Conservation (phyloP, 2,113 vertebrate species). For the Brachirus orientalis region DNA sequence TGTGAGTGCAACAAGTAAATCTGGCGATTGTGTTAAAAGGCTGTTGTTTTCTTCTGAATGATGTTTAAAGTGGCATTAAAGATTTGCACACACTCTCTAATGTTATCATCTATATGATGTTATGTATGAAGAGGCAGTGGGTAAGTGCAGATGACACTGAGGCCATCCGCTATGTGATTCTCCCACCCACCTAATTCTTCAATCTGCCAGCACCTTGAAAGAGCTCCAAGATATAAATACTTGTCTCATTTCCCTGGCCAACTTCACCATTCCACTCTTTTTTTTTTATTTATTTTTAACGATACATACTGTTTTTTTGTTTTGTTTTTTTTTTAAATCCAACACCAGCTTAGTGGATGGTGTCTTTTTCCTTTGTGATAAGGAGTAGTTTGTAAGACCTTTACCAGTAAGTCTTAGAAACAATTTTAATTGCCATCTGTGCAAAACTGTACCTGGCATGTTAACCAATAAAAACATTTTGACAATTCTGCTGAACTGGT, state of each 20-base stretch:
- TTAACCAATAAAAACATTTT: slow-evolving; percentile 38
- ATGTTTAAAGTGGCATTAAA: neutral
- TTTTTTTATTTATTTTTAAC: slow-evolving; percentile 13
- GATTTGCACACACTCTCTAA: neutral
- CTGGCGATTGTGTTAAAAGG: neutral
- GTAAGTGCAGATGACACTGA: slow-evolving; percentile 68
- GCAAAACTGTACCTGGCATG: slow-evolving; percentile 49
- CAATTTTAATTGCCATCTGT: slow-evolving; percentile 76
- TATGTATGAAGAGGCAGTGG: slow-evolving; percentile 48
- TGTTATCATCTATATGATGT: slow-evolving; percentile 8
- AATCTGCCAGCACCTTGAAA: slow-evolving; percentile 77
- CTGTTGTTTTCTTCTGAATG: neutral
- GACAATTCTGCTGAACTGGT: slow-evolving; percentile 23
- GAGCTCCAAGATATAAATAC: slow-evolving; percentile 79
- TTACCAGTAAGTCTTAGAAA: slow-evolving; percentile 35
- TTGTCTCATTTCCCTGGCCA: slow-evolving; percentile 52
- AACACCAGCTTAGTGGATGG: slow-evolving; percentile 31
- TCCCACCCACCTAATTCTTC: slow-evolving; percentile 73
- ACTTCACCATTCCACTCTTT: slow-evolving; percentile 29
- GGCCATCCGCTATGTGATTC: slow-evolving; percentile 71
- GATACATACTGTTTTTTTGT: slow-evolving; percentile 32
- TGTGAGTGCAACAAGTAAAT: too few species aligned
- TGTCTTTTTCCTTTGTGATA: slow-evolving; percentile 62
- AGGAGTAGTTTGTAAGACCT: slow-evolving; percentile 58
- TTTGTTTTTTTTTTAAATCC: neutral